Evolutionary conservation across 2,113 vertebrate species (phyloP).

Genomic region (Dendrocopos noguchii): DNA sequence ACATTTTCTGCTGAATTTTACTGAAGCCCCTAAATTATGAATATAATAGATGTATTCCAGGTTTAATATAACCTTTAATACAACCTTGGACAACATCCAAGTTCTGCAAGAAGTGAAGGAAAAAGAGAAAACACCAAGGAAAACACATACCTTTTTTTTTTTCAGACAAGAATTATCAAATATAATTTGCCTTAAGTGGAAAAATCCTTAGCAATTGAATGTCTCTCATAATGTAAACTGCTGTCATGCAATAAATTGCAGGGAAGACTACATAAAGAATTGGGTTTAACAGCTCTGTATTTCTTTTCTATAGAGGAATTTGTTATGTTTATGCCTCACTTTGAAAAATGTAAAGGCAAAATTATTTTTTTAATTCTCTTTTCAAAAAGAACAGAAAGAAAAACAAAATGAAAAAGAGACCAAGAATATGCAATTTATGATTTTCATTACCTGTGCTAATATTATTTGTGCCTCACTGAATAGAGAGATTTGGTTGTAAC

Average conservation of each 20-base stretch:
- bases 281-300: conserved; percentile 2
- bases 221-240: not conserved
- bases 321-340: too few species aligned
- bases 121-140: not conserved
- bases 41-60: not conserved
- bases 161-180: not conserved
- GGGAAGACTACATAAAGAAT: not conserved
- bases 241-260: not conserved
- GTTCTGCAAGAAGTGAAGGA: not conserved
- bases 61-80: not conserved
- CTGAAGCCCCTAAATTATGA: not conserved
- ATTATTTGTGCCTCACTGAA: too few species aligned
- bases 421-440: too few species aligned
- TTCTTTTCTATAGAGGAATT: not conserved
- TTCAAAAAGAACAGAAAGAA: too few species aligned
- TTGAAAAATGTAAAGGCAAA: too few species aligned
- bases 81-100: not conserved
- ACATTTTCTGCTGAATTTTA: not conserved
- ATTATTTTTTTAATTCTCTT: too few species aligned
- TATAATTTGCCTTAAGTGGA: not conserved
- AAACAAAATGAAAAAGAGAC: too few species aligned
- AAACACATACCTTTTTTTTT: not conserved
- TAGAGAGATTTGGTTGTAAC: too few species aligned
- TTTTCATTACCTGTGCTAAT: too few species aligned
- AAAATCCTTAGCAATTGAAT: not conserved